These are phyloP conservation scores for Tringa solitaria DNA, from an alignment of 2,113 vertebrate species.

Conservation along the genomic window DNA sequence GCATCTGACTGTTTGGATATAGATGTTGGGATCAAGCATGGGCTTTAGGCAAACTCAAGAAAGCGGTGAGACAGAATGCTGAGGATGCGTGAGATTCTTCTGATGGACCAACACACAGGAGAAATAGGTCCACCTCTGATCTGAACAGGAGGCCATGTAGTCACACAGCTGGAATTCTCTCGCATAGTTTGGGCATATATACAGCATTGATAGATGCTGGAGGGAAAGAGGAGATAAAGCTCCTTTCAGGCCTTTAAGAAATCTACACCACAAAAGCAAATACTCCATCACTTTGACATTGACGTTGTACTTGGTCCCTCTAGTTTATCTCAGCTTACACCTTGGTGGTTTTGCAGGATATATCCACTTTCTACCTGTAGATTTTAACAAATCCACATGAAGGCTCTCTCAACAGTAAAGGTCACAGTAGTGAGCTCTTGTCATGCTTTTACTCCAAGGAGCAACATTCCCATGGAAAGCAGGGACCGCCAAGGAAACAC, in stretches of 20 bases:
- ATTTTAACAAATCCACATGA: neutral
- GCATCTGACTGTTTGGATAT: neutral
- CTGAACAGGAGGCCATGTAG: neutral
- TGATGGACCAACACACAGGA: neutral
- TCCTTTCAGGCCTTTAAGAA: neutral
- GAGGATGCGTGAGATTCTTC: neutral
- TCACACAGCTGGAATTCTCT: neutral
- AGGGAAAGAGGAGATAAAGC: neutral
- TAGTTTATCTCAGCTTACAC: neutral
- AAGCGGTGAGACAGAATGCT: neutral
- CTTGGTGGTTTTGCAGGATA: neutral
- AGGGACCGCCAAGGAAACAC: neutral
- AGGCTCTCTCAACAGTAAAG: neutral
- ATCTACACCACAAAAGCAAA: neutral
- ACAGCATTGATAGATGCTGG: fast-evolving
- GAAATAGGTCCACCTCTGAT: neutral
- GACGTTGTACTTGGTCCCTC: neutral
- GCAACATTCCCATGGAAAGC: neutral
- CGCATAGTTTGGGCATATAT: neutral
- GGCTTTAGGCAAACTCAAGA: neutral
- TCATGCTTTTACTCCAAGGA: neutral
- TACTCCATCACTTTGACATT: neutral
- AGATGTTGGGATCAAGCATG: neutral
- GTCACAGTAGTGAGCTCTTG: neutral
- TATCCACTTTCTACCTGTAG: neutral